Percentiles rank a stretch among this genome's conserved stretches.
Conservation (phyloP, 2,888 invertebrate genomes). For the Aphrophora alni region DNA sequence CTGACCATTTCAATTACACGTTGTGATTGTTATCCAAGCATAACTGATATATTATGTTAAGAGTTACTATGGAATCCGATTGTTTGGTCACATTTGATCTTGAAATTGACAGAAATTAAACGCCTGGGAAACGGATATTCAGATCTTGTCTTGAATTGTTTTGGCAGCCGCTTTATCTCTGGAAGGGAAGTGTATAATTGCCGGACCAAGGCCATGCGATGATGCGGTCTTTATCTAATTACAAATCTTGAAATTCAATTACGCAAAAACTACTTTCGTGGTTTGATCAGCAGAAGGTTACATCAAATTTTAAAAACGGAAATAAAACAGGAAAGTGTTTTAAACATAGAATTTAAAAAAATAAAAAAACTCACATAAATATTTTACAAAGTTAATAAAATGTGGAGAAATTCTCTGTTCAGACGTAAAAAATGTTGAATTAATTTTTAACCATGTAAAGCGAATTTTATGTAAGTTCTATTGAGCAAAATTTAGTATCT, state of each 20-base stretch:
- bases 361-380: too few species aligned
- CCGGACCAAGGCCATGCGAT: background rate
- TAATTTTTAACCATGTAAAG: too few species aligned
- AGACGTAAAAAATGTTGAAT: too few species aligned
- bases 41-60: background rate
- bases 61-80: background rate
- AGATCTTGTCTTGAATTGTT: background rate
- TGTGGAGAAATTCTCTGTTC: too few species aligned
- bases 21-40: conserved; percentile 5
- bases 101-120: conserved; percentile 1
- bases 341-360: too few species aligned
- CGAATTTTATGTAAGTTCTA: too few species aligned
- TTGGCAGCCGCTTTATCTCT: background rate
- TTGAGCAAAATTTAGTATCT: too few species aligned
- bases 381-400: too few species aligned
- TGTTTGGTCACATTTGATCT: background rate
- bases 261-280: background rate
- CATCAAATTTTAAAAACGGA: too few species aligned
- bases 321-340: too few species aligned
- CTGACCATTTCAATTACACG: background rate
- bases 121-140: background rate
- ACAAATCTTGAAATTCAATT: background rate
- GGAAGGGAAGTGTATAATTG: background rate
- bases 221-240: background rate
- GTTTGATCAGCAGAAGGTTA: background rate